These are phyloP conservation scores for Petrolisthes cinctipes DNA, from an alignment of 2,888 invertebrate genomes.

Conservation along the genomic window DNA sequence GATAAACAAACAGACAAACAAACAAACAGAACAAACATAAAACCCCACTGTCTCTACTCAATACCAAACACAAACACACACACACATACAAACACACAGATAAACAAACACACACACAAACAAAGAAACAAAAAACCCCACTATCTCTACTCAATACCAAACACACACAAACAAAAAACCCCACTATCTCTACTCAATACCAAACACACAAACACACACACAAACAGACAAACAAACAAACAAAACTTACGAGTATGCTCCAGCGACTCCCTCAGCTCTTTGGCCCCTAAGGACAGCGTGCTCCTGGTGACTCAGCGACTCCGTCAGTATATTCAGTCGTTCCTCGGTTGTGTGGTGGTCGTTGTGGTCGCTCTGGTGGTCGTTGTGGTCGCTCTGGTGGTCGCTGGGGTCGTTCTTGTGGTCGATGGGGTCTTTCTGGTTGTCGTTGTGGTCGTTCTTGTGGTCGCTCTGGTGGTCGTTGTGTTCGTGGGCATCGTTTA, in stretches of 20 bases:
- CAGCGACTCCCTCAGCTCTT: conserved; percentile 20
- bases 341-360: too few relatives aligned
- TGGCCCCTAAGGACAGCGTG: background rate
- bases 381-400: background rate
- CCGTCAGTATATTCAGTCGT: conserved; percentile 32
- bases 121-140: background rate
- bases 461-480: background rate
- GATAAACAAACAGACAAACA: too few relatives aligned
- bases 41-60: background rate
- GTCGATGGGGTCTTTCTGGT: background rate
- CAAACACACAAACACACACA: conserved; percentile 13
- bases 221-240: too few relatives aligned
- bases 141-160: background rate
- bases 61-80: too few relatives aligned
- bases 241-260: conserved; percentile 48
- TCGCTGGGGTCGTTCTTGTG: background rate
- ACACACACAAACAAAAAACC: background rate
- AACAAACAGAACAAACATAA: too few relatives aligned
- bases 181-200: background rate
- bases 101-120: background rate
- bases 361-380: too few relatives aligned
- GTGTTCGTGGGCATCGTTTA: background rate
- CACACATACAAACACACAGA: background rate
- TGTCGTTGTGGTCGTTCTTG: background rate
- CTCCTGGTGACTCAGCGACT: conserved; percentile 33